Percentiles rank a stretch among this genome's conserved stretches.
These are phyloP conservation scores for Tubulanus polymorphus DNA, from an alignment of 2,888 invertebrate species.

Conservation along the genomic window DNA sequence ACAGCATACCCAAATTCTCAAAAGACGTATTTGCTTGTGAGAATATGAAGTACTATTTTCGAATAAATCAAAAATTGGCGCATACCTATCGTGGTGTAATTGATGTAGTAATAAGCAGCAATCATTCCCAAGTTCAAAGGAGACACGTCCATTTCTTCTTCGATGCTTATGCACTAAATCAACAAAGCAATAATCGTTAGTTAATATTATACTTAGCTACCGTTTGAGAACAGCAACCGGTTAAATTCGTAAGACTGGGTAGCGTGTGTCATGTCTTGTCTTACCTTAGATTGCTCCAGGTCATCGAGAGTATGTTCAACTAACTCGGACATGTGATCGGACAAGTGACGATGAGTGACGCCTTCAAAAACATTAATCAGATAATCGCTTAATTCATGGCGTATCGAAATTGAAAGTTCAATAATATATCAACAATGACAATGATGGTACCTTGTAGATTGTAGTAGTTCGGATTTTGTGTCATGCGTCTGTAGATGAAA, in stretches of 20 bases:
- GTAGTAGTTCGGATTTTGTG: conserved; percentile 99
- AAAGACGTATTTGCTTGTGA: too few species aligned
- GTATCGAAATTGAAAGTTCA: neutral
- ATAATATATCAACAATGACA: too few species aligned
- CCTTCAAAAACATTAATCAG: conserved; percentile 60
- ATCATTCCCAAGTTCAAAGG: conserved; percentile 99
- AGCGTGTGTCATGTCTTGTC: neutral
- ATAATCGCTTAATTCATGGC: too few species aligned
- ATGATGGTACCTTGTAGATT: conserved; percentile 79
- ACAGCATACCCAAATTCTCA: too few species aligned
- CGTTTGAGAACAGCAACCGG: too few species aligned
- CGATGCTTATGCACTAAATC: conserved; percentile 80
- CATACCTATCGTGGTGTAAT: conserved; percentile 94
- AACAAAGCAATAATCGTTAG: neutral
- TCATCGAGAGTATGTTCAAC: conserved; percentile 94
- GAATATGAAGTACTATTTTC: neutral
- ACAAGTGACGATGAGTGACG: conserved; percentile 92
- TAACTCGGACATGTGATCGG: conserved; percentile 95
- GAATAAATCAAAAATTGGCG: neutral
- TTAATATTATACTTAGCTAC: neutral
- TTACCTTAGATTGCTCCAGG: conserved; percentile 82
- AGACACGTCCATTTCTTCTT: conserved; percentile 96
- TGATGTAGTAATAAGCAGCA: conserved; percentile 99
- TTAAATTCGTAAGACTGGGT: too few species aligned
- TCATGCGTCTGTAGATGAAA: conserved; percentile 90